These are phyloP conservation scores for Parauchenoglanis ngamensis DNA, from an alignment of 2,797 vertebrate genomes.

Conservation along the genomic window DNA sequence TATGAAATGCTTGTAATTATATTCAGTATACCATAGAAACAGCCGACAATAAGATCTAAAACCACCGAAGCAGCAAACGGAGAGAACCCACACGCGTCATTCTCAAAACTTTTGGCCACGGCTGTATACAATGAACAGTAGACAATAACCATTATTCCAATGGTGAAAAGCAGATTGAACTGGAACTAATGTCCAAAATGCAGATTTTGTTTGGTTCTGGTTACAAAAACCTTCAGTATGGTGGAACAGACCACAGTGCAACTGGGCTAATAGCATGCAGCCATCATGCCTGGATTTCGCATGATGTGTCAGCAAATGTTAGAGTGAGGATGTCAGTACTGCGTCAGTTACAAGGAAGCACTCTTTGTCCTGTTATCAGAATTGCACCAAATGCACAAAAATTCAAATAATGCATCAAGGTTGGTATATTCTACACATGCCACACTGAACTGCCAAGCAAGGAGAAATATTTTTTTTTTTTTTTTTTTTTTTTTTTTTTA, in stretches of 20 bases:
- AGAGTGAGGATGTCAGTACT: neutral
- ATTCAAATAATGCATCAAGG: neutral
- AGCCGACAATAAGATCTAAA: too few relatives aligned
- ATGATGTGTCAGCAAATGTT: neutral
- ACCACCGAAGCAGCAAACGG: too few relatives aligned
- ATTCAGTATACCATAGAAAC: too few relatives aligned
- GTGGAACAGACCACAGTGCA: neutral
- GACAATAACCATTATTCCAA: neutral
- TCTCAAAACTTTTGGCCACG: too few relatives aligned
- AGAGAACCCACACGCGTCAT: too few relatives aligned
- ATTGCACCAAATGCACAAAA: neutral
- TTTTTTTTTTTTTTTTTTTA: neutral
- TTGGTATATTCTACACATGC: neutral
- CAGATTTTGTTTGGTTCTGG: neutral
- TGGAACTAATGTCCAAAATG: neutral
- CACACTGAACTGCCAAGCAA: neutral
- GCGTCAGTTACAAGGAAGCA: neutral
- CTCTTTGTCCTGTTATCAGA: neutral
- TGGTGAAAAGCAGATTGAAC: neutral
- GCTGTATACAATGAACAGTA: neutral
- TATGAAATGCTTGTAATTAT: too few relatives aligned
- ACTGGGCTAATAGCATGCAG: neutral
- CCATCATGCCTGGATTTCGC: neutral
- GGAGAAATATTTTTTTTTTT: too few relatives aligned
- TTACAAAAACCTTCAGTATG: neutral